These are phyloP conservation scores for Megaleporinus macrocephalus DNA, from an alignment of 2,113 vertebrate genomes.

Conservation along the genomic window DNA sequence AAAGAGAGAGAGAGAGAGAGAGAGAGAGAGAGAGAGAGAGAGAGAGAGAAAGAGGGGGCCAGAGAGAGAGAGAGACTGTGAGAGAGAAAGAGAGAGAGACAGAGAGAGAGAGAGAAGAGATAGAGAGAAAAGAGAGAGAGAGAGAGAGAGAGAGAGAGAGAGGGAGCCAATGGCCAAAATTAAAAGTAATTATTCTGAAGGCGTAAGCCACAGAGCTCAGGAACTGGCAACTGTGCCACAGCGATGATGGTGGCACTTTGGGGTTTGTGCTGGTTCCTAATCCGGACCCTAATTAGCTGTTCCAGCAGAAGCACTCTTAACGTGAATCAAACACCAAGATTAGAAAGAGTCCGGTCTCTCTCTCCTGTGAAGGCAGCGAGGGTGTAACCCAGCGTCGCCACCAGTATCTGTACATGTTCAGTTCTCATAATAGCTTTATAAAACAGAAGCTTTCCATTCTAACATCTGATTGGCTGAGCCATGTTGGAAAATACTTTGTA, in stretches of 20 bases:
- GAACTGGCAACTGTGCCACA: background rate
- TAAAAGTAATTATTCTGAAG: background rate
- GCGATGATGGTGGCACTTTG: background rate
- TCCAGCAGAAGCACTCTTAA: background rate
- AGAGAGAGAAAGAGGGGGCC: background rate
- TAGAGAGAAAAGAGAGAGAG: too few relatives aligned
- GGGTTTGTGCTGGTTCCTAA: slow-evolving; percentile 4
- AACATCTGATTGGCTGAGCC: too few relatives aligned
- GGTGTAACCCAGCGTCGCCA: background rate
- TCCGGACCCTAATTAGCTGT: slow-evolving; percentile 32
- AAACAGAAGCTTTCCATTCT: too few relatives aligned
- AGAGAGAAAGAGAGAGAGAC: background rate
- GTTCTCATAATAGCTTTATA: background rate
- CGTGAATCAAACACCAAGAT: slow-evolving; percentile 4
- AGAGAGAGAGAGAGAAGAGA: too few relatives aligned
- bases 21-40: background rate
- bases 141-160: background rate
- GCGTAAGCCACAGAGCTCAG: background rate
- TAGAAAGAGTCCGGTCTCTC: background rate
- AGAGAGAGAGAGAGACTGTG: background rate
- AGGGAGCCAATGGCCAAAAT: background rate
- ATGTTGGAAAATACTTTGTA: too few relatives aligned
- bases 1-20: background rate
- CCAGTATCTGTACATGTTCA: too few relatives aligned
- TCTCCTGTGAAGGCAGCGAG: background rate